Base-by-base conservation (phyloP, 2,113 vertebrate species). In the Erythrolamprus reginae region DNA sequence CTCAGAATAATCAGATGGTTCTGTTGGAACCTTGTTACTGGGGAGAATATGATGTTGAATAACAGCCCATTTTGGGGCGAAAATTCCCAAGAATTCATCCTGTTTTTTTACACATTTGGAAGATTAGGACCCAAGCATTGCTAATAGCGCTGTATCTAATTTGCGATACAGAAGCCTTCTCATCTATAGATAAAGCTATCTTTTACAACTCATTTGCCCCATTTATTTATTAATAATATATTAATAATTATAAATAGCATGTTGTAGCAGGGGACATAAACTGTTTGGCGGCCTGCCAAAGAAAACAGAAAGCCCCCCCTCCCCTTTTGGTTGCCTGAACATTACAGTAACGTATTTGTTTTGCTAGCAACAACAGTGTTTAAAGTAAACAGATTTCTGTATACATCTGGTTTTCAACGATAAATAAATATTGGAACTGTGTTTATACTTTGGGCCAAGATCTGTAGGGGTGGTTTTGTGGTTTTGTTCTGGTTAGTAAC, bases 361-460 rank as follows among this genome's bases (percentile, higher is more conserved):
- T 82, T 21, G n/a, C 10, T 89, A 58, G 52, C 89, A 56, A 56
- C n/a, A 55, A 92, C 90, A 84, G 5, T 1, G 65, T 82, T 9
- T 10, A 28, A 4, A 85, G 88, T 91, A 89, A 86, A 70, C 86
- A 61, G 50, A 51, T 88, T 58, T 45, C 33, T 48, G 19, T 24
- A 56, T 82, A 53, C 70, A 0, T 19, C 38, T 83, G 2, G 70
- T 88, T 19, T 55, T 89, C 91, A 92, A 82, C 90, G 21, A 89
- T 94, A 91, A 55, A 55, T 89, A 91, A 84, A 89, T 88, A 92
- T 93, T 55, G 90, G 53, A 88, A 61, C 87, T 52, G 82, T 42
- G 38, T 95, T 95, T 92, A 87, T 86, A 92, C 61, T 88, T 91
- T 0, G 45, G 82, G 21, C 86, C 45, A 55, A 17, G 33, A 89